A percentile compares a stretch with the other conserved stretches of the same genome.
phyloP scores from a whole-genome alignment of 2,888 invertebrate genomes.

The Cryptocephalus primarius region DNA sequence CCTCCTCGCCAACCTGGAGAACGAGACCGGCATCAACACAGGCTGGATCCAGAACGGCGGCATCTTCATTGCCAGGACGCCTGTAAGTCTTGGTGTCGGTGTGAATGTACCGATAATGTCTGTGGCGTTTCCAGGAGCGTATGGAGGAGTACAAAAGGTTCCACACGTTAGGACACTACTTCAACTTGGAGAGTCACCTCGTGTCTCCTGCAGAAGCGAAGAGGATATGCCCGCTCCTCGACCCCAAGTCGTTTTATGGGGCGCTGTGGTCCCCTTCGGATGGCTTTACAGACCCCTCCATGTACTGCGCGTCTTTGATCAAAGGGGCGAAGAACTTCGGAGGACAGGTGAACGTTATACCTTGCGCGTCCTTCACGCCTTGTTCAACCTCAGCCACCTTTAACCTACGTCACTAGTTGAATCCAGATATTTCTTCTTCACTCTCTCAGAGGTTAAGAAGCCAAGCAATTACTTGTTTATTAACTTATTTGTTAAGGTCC shows the following conservation, averaged over 20 bases:
- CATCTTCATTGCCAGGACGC: constrained; percentile 69
- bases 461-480: too few relatives aligned
- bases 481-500: too few relatives aligned
- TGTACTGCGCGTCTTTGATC: constrained; percentile 64
- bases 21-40: constrained; percentile 69
- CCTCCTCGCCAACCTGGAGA: constrained; percentile 57
- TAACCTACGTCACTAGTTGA: too few relatives aligned
- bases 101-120: neutral
- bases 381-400: neutral
- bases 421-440: too few relatives aligned
- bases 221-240: constrained; percentile 65
- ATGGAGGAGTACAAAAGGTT: constrained; percentile 75
- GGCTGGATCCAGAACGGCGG: constrained; percentile 89
- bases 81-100: constrained; percentile 33
- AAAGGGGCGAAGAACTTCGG: constrained; percentile 41
- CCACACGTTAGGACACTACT: constrained; percentile 66
- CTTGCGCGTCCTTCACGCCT: too few relatives aligned
- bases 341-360: constrained; percentile 12
- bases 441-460: too few relatives aligned
- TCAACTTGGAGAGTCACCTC: constrained; percentile 66
- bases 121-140: constrained; percentile 45
- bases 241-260: constrained; percentile 62
- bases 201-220: constrained; percentile 63
- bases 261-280: constrained; percentile 71
- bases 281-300: constrained; percentile 76